phyloP scores from a whole-genome alignment of 2,888 invertebrate genomes.

The Colletes collaris region DNA sequence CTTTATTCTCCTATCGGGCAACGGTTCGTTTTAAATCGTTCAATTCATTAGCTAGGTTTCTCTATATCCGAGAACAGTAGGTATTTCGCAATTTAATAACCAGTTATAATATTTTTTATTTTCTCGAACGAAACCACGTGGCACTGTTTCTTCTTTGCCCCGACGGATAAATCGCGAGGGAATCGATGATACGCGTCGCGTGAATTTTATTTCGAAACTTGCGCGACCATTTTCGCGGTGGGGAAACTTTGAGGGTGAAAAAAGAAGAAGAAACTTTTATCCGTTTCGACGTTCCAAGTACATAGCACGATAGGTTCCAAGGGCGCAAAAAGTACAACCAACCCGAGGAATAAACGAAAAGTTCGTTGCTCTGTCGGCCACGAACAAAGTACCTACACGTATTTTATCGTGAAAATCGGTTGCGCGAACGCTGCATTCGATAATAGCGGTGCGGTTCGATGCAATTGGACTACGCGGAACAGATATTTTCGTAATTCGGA shows the following conservation, averaged over 20 bases:
- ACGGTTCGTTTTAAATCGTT: constrained; percentile 37
- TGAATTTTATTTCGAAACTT: too few species aligned
- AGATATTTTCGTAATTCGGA: constrained; percentile 55
- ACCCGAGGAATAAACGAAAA: constrained; percentile 28
- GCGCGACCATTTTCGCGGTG: not conserved
- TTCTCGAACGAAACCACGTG: constrained; percentile 6
- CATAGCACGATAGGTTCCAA: constrained; percentile 3
- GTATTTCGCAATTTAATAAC: constrained; percentile 64
- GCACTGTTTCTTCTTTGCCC: too few species aligned
- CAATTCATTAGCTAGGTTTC: constrained; percentile 5
- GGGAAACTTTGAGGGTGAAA: not conserved
- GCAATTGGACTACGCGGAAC: constrained; percentile 46
- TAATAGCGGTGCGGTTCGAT: constrained; percentile 21
- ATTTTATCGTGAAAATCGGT: constrained; percentile 15
- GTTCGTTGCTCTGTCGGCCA: too few species aligned
- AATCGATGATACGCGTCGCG: too few species aligned
- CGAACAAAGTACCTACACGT: not conserved
- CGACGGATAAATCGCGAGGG: too few species aligned
- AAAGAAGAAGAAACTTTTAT: not conserved
- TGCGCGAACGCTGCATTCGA: constrained; percentile 4
- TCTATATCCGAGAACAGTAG: constrained; percentile 32
- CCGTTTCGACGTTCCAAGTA: not conserved
- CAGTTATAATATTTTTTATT: constrained; percentile 15
- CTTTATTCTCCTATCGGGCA: too few species aligned
- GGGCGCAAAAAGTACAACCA: not conserved